Evolutionary conservation across 1,140 invertebrate genomes (phyloP).

Genomic region (Drosophila repleta): DNA sequence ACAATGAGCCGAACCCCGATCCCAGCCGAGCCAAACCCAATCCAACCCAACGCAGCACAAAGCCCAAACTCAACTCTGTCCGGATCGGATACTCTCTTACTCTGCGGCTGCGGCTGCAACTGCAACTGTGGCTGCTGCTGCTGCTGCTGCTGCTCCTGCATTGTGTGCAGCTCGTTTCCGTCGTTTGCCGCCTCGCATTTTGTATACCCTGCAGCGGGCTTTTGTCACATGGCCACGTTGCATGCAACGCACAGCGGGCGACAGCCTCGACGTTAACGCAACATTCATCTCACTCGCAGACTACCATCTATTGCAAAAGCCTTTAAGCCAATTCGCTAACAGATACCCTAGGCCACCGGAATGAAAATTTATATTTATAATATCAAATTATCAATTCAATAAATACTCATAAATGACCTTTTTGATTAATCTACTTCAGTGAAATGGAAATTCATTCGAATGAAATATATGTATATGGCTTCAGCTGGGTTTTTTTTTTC

Average conservation of each 20-base stretch:
- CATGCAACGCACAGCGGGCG: conserved; percentile 4
- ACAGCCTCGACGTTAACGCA: neutral
- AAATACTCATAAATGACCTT: no score
- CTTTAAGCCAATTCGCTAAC: no score
- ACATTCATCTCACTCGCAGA: neutral
- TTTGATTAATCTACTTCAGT: no score
- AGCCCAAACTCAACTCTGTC: conserved; percentile 24
- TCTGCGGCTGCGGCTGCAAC: conserved; percentile 14
- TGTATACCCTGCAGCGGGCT: conserved; percentile 28
- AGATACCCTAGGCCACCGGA: neutral
- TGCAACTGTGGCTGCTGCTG: no score
- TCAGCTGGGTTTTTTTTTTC: no score
- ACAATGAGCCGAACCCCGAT: conserved; percentile 11
- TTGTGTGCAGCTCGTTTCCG: conserved; percentile 75
- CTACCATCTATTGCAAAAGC: no score
- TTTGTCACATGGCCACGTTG: conserved; percentile 5
- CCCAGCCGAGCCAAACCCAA: conserved; percentile 16
- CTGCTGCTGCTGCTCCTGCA: conserved; percentile 40
- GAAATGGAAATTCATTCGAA: no score
- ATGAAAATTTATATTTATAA: no score
- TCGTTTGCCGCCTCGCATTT: conserved; percentile 33
- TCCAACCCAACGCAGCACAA: conserved; percentile 5
- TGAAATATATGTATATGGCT: no score
- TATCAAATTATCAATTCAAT: no score
- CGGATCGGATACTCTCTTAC: conserved; percentile 33